phyloP scores from a whole-genome alignment of 2,888 invertebrate species.

The Ellobium chinense region DNA sequence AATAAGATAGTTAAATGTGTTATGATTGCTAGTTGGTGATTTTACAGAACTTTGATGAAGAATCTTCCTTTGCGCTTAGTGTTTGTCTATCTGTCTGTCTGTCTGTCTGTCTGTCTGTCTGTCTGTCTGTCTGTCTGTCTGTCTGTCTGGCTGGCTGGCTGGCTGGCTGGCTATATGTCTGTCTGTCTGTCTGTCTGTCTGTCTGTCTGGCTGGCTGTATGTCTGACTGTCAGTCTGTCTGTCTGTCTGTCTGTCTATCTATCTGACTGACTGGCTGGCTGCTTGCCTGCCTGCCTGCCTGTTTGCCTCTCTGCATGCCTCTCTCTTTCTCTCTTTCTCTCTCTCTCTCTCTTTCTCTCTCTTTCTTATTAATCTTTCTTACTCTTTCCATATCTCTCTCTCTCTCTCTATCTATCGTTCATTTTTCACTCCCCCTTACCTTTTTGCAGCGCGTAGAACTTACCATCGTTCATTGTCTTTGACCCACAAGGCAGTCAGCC shows the following conservation, averaged over 20 bases:
- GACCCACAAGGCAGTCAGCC: too few species aligned
- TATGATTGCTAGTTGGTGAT: too few species aligned
- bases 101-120: background rate
- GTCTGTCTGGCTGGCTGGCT: background rate
- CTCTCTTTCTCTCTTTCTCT: constrained; percentile 52
- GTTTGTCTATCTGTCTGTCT: background rate
- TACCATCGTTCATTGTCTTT: too few species aligned
- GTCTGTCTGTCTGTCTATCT: background rate
- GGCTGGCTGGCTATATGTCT: background rate
- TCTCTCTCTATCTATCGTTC: too few species aligned
- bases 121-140: constrained; percentile 51
- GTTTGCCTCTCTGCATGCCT: background rate
- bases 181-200: constrained; percentile 53
- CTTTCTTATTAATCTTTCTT: too few species aligned
- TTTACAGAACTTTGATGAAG: too few species aligned
- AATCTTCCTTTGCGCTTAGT: too few species aligned
- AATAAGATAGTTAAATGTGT: too few species aligned
- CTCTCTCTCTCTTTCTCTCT: constrained; percentile 40
- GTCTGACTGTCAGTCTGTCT: background rate
- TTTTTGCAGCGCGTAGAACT: too few species aligned
- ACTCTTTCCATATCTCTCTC: too few species aligned
- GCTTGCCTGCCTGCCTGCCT: constrained; percentile 28
- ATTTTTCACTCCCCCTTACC: too few species aligned
- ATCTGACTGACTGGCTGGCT: constrained; percentile 47
- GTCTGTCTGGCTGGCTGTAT: too few species aligned